Percentiles rank a stretch among this genome's conserved stretches.
phyloP scores from a whole-genome alignment of 2,888 invertebrate genomes.

The Rhimphoctona megacephalus region DNA sequence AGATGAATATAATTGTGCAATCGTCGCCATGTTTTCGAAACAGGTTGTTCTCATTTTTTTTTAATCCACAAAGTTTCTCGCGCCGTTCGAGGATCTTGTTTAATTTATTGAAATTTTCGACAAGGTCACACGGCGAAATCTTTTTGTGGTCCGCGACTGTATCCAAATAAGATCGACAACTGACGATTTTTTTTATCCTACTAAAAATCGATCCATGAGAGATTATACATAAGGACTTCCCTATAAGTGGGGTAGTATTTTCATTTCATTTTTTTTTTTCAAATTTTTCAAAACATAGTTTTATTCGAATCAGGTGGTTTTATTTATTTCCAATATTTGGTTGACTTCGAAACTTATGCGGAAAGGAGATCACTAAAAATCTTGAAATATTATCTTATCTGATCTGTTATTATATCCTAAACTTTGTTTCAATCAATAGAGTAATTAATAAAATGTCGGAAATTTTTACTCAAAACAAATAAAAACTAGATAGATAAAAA shows the following conservation, averaged over 20 bases:
- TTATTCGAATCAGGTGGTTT: not conserved
- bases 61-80: constrained; percentile 34
- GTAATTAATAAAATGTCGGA: not conserved
- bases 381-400: not conserved
- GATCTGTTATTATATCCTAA: not conserved
- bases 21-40: constrained; percentile 25
- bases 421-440: not conserved
- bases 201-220: not conserved
- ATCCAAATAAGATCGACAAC: constrained; percentile 4
- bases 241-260: not conserved
- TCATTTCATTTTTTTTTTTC: not conserved
- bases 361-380: not conserved
- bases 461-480: not conserved
- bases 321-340: not conserved
- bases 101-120: constrained; percentile 48
- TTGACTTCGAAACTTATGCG: not conserved
- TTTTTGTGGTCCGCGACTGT: not conserved
- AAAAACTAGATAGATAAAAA: not conserved
- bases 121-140: constrained; percentile 41
- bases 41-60: constrained; percentile 44
- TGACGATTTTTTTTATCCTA: not conserved
- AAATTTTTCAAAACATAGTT: not conserved
- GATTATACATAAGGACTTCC: not conserved
- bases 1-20: constrained; percentile 42
- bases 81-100: constrained; percentile 30